Base-by-base conservation (phyloP, 1,140 invertebrate species). In the Drosophila triauraria region DNA sequence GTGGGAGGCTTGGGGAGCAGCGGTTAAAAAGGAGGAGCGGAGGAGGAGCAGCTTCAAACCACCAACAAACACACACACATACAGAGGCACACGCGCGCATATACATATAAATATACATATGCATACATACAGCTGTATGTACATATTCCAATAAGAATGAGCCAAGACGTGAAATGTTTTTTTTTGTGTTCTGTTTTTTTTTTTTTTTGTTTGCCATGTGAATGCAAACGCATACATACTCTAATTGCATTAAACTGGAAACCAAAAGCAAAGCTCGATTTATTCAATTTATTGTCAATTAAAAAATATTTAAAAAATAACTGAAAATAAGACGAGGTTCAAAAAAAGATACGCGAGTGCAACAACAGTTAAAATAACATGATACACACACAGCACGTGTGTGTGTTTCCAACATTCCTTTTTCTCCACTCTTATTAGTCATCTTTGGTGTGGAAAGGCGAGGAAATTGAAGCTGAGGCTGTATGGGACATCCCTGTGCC, bases 41-140 rank as follows among this genome's bases (percentile, higher is more conserved):
- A 68, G 78, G 70, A 80, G 67, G 80, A 84, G 72, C 70, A 77
- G 81, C 77, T 85, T 83, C 56, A 82, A 82, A 78, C 68, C 72
- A 85, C 78, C 58, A 71, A 85, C 72, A 75, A 84, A 86, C 75
- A 83, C 72, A 83, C 58, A 71, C 71, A 68, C 76, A 81, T 40
- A 51, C 38, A 57, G 42, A 70, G 51, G 43, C 61, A 72, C 54
- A 81, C 61, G 64, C 63, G 75, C 65, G 65, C 44, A 51, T 50
- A 63, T 40, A 48, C 75, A 78, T 62, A 54, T 44, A 63, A 35
- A 67, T 50, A 70, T 72, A 72, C 53, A 58, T 54, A 63, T 77
- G 70, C 72, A 78, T 75, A 65, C 69, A 70, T 68, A 79, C 62
- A 63, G 60, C 32, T 78, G 57, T 72, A 77, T 67, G 67, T 71